Evolutionary conservation across 2,888 invertebrate species (phyloP), one percentile per base, ranked within the genome.

Genomic region (Ophion costatus): DNA sequence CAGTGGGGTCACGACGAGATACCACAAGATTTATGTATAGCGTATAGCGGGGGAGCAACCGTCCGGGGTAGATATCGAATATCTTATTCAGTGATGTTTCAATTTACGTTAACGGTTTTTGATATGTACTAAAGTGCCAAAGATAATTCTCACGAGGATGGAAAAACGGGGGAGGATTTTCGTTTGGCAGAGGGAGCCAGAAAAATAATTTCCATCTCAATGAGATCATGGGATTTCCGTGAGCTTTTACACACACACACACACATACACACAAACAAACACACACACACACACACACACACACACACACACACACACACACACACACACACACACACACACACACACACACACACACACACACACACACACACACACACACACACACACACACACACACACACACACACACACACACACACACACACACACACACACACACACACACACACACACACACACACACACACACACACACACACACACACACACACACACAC

Each of bases 101-200:
- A 80, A 80, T 80, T 73, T 80, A 71, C 64, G 22, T 64, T 80
- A 73, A 80, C 56, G 56, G 51, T 57, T 64, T 33, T 80, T 80
- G 64, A 80, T 63, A 79, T 71, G 64, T 80, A 75, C 63, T 77
- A 67, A 73, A 67, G 69, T 80, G 67, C 77, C 57, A 29, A 64
- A 56, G 73, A 77, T 63, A 80, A 83, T 77, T 70, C 66, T 73
- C 20, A 33, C 4, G 22, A 76, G 29, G 24, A 73, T 42, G 38
- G 57, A 24, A 42, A 73, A 84, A 73, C 56, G 83, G 42, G 38
- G 22, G 56, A 22, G 38, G 22, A 20, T 63, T 33, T 70, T 24
- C 33, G n/a, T 45, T 11, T 17, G 22, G 29, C 56, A 0, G 59
- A 56, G 45, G 14, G 33, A 51, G 59, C 14, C 5, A 4, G 51